phyloP scores from a whole-genome alignment of 2,888 invertebrate species.

The Cosmopolites sordidus region DNA sequence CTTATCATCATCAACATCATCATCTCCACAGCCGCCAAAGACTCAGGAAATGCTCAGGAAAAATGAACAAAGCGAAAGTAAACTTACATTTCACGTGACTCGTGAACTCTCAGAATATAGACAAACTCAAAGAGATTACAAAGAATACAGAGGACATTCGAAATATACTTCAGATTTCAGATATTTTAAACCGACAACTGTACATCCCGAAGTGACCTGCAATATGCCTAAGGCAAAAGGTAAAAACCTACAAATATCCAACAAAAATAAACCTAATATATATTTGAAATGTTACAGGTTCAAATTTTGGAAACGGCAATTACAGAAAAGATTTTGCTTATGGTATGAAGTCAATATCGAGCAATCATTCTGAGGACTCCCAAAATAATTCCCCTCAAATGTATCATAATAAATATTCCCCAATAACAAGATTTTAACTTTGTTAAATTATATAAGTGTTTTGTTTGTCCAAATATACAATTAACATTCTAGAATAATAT shows the following conservation, averaged over 20 bases:
- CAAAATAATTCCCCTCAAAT: constrained; percentile 38
- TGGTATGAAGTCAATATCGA: constrained; percentile 55
- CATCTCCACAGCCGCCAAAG: constrained; percentile 52
- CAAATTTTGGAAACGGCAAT: constrained; percentile 55
- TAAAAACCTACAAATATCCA: no score
- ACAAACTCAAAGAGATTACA: constrained; percentile 52
- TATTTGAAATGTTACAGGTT: constrained; percentile 29
- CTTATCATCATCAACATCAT: constrained; percentile 53
- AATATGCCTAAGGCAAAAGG: constrained; percentile 53
- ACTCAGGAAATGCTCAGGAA: constrained; percentile 24
- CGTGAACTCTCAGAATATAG: constrained; percentile 56
- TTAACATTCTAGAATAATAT: neutral
- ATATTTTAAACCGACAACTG: constrained; percentile 44
- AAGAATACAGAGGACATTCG: constrained; percentile 48
- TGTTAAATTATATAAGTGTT: neutral
- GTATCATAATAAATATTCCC: constrained; percentile 35
- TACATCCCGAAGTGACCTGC: constrained; percentile 57
- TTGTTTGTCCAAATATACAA: neutral
- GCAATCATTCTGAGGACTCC: constrained; percentile 55
- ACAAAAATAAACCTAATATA: no score
- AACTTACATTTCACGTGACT: constrained; percentile 52
- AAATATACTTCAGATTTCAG: constrained; percentile 36
- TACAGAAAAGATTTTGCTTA: constrained; percentile 71
- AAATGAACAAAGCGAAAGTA: constrained; percentile 35
- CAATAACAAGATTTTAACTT: constrained; percentile 35